Conservation (phyloP, 2,113 vertebrate genomes). For the Galemys pyrenaicus region DNA sequence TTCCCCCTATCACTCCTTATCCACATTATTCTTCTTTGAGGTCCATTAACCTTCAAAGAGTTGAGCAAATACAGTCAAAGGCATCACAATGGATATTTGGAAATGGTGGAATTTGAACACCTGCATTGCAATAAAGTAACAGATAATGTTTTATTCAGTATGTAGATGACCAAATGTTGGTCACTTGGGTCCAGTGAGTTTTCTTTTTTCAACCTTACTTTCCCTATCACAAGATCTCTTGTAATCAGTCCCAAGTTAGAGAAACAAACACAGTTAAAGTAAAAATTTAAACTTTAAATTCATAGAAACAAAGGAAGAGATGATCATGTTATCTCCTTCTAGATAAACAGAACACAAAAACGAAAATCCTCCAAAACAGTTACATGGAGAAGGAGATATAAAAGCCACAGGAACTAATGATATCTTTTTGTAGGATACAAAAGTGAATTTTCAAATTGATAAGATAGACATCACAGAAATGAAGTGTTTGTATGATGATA, state of each 20-base stretch:
- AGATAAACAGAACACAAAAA: background rate
- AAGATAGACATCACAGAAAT: background rate
- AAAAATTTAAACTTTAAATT: background rate
- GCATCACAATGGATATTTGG: background rate
- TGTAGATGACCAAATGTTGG: background rate
- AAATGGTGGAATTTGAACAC: constrained; percentile 48
- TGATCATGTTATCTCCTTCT: background rate
- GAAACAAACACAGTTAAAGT: background rate
- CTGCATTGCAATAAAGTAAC: constrained; percentile 38
- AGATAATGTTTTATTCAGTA: constrained; percentile 25
- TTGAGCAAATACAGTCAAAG: background rate
- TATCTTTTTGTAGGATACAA: background rate
- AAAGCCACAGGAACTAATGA: accelerated
- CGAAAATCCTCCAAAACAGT: background rate
- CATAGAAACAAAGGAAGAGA: background rate
- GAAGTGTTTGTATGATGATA: too few species aligned
- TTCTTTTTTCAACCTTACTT: background rate
- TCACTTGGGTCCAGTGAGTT: background rate
- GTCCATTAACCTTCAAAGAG: background rate
- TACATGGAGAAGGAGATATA: background rate
- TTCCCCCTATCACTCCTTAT: background rate
- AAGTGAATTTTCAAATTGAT: background rate
- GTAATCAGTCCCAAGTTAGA: constrained; percentile 25
- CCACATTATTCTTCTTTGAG: background rate
- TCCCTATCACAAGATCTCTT: background rate